These are phyloP conservation scores for Eulemur albifrons DNA, from an alignment of 2,797 vertebrate species.

Conservation along the genomic window DNA sequence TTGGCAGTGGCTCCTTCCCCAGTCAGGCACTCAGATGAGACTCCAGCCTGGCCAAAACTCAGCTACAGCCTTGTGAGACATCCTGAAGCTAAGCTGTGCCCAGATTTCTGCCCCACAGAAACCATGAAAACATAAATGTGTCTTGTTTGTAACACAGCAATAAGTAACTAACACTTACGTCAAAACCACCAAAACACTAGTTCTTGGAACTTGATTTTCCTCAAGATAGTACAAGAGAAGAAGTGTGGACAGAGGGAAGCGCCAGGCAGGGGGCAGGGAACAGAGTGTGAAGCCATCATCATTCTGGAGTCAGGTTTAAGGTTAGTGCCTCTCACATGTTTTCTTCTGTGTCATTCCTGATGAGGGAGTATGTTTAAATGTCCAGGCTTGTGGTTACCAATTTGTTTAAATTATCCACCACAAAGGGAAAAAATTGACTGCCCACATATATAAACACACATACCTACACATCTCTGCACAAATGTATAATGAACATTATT, in stretches of 20 bases:
- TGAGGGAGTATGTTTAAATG: not conserved
- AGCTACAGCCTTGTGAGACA: not conserved
- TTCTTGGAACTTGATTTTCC: not conserved
- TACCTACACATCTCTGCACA: not conserved
- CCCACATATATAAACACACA: too few relatives aligned
- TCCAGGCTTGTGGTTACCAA: not conserved
- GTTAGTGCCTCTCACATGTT: not conserved
- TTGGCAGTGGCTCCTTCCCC: not conserved
- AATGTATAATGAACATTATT: not conserved
- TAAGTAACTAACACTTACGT: not conserved
- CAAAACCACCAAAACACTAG: not conserved
- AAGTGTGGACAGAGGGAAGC: not conserved
- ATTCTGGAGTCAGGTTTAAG: not conserved
- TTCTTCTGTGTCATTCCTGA: not conserved
- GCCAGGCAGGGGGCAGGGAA: fast-evolving
- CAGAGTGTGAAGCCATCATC: not conserved
- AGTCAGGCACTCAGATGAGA: not conserved
- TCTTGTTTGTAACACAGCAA: not conserved
- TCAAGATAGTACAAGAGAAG: not conserved
- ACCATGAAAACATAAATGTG: not conserved
- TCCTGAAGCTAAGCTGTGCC: not conserved
- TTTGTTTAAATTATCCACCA: not conserved
- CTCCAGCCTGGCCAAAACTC: not conserved
- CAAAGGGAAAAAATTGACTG: not conserved
- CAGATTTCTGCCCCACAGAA: not conserved